phyloP scores from a whole-genome alignment of 2,888 invertebrate species.

The Dorcus hopei region DNA sequence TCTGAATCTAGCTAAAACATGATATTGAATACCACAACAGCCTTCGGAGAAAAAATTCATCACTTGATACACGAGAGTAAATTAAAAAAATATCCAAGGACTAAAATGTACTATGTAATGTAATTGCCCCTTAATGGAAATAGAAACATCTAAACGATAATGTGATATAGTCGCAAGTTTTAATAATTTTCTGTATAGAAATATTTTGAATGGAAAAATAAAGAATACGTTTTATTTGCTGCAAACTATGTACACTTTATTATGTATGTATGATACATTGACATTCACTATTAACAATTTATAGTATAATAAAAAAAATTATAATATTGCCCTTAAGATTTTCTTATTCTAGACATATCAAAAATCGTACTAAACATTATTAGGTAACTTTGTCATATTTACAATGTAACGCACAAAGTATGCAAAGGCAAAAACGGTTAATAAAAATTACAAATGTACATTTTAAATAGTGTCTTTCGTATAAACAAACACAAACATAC shows the following conservation, averaged over 20 bases:
- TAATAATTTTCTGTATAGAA: no score
- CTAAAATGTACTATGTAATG: no score
- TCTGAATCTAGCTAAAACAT: no score
- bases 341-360: neutral
- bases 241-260: neutral
- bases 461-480: neutral
- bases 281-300: neutral
- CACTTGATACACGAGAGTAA: no score
- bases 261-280: neutral
- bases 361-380: constrained; percentile 3
- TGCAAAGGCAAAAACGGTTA: neutral
- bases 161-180: no score
- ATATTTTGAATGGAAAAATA: no score
- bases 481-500: neutral
- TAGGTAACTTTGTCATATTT: constrained; percentile 15
- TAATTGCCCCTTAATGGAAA: no score
- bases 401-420: constrained; percentile 5
- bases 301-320: neutral
- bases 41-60: no score
- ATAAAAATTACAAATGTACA: neutral
- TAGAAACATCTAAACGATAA: no score
- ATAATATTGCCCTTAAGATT: neutral
- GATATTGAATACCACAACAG: no score
- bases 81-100: no score
- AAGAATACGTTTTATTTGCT: neutral